Base-by-base conservation (phyloP, 2,113 vertebrate species). In the Nothocercus nigrocapillus region DNA sequence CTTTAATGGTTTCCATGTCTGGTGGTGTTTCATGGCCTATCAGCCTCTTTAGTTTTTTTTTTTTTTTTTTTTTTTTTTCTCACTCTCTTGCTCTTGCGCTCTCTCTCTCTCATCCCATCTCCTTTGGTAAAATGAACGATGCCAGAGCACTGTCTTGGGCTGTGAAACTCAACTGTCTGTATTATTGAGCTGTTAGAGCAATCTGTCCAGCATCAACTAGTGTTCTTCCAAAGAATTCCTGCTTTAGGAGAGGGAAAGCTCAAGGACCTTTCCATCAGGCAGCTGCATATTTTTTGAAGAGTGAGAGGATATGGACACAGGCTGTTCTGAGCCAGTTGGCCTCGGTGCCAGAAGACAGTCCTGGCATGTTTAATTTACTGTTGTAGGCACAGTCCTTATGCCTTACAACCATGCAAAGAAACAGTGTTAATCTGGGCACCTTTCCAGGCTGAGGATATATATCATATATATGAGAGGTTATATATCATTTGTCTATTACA, bases 311-410 rank as follows among this genome's bases (percentile, higher is more conserved):
- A 80, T 0, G 30, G 36, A 44, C 49, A 11, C 11, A 8, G 56
- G 69, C 30, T 75, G 47, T 76, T 87, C 56, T 68, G 82, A 91
- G 92, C 76, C 82, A 88, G 72, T 79, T 93, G 79, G 75, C 78
- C 34, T 73, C 53, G 38, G 59, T 93, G 88, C 88, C 67, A 85
- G 64, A 27, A 83, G 88, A 94, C 90, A 85, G 72, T 70, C 22
- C 49, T 74, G 85, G 59, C 59, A 45, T 85, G 18, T 82, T 66
- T 90, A 62, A 90, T 96, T 85, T 94, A 70, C 72, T 77, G 0
- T 74, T 88, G 40, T 6, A 74, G 82, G 18, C 47, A 45, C 36
- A 27, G 59, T 32, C 44, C 81, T 88, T 94, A 58, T 32, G 59
- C 92, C 36, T 88, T 44, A 3, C 13, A 21, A 64, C 51, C 25